phyloP scores from a whole-genome alignment of 2,888 invertebrate genomes.

The Temnothorax rugatulus region DNA sequence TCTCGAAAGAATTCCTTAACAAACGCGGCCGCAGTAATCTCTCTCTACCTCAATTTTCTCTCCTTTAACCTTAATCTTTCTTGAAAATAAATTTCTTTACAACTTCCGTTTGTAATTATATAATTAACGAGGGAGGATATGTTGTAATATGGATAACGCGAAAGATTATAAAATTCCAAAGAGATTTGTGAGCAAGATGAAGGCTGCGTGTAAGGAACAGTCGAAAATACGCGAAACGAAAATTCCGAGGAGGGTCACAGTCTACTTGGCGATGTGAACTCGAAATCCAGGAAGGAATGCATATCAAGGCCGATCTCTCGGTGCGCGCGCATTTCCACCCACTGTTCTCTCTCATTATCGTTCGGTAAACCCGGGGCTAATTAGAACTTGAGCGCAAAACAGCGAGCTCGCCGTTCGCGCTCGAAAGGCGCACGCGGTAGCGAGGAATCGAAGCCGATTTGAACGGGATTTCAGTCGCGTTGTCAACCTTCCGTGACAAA shows the following conservation, averaged over 20 bases:
- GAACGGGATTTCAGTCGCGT: constrained; percentile 48
- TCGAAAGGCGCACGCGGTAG: neutral
- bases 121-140: neutral
- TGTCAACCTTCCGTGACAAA: constrained; percentile 47
- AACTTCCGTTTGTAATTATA: neutral
- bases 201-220: neutral
- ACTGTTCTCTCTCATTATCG: constrained; percentile 74
- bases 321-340: constrained; percentile 65
- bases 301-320: constrained; percentile 84
- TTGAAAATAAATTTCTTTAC: neutral
- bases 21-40: neutral
- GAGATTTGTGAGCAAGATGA: neutral
- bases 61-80: neutral
- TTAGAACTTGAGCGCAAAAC: constrained; percentile 67
- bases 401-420: constrained; percentile 4
- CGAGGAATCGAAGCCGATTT: constrained; percentile 33
- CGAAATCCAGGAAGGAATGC: constrained; percentile 82
- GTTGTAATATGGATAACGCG: neutral
- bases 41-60: neutral
- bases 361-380: constrained; percentile 71
- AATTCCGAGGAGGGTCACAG: constrained; percentile 77
- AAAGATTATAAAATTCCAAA: neutral
- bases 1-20: neutral
- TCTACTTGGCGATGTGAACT: constrained; percentile 84
- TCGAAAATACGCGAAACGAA: constrained; percentile 41